These are phyloP conservation scores for Anolis carolinensis DNA, from an alignment of 2,113 vertebrate genomes.

Conservation along the genomic window DNA sequence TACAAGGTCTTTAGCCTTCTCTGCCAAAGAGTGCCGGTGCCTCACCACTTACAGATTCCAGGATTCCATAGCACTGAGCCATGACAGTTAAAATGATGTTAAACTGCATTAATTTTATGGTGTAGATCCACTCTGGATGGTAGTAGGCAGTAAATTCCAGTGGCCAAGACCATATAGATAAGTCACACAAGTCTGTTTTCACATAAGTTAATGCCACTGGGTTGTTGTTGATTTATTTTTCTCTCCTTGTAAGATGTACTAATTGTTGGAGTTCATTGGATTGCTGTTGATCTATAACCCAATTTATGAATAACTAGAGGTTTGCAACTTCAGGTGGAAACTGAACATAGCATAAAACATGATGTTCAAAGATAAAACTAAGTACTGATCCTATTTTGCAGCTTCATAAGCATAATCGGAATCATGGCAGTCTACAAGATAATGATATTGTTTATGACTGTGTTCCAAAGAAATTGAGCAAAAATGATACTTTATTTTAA, in stretches of 20 bases:
- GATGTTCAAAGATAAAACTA: conserved; percentile 3
- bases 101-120: too few species aligned
- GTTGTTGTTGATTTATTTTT: not conserved
- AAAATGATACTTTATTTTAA: not conserved
- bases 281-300: not conserved
- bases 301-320: too few species aligned
- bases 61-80: too few species aligned
- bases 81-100: too few species aligned
- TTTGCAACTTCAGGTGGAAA: conserved; percentile 3
- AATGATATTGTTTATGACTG: not conserved
- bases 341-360: not conserved
- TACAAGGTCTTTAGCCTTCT: too few species aligned
- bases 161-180: too few species aligned
- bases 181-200: too few species aligned
- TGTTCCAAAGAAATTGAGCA: not conserved
- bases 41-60: too few species aligned
- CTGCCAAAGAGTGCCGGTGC: too few species aligned
- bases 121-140: too few species aligned
- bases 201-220: too few species aligned
- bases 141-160: too few species aligned
- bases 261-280: not conserved
- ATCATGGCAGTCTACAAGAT: not conserved
- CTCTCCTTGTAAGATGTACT: not conserved
- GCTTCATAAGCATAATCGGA: conserved; percentile 21
- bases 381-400: not conserved